Conservation (phyloP, 2,888 invertebrate species). For the Aporophyla lueneburgensis region DNA sequence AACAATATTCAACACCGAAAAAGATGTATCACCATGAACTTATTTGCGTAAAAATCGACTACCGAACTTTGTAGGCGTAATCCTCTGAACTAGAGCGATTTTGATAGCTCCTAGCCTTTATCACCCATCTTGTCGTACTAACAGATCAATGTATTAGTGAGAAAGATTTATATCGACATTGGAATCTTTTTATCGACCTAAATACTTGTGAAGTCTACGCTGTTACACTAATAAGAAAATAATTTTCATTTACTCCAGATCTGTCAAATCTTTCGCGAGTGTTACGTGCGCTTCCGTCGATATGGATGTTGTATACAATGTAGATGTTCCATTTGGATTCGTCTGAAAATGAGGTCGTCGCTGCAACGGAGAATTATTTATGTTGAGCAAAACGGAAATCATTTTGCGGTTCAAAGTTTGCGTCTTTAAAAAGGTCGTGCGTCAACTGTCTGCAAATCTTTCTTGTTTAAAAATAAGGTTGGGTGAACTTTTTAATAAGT, state of each 20-base stretch:
- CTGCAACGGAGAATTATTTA: constrained; percentile 28
- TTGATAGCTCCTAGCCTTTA: neutral
- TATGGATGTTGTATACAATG: constrained; percentile 16
- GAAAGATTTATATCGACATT: constrained; percentile 13
- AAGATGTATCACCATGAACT: neutral
- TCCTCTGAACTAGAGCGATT: neutral
- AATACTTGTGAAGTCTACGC: constrained; percentile 42
- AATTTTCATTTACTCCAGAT: constrained; percentile 59
- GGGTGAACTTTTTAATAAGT: neutral
- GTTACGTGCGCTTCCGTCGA: constrained; percentile 25
- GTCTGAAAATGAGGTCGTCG: constrained; percentile 34
- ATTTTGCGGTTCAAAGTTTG: neutral
- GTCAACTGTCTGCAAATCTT: neutral
- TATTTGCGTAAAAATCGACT: neutral
- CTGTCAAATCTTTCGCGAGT: constrained; percentile 48
- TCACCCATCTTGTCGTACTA: neutral
- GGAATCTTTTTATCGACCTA: constrained; percentile 42
- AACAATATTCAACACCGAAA: constrained; percentile 13
- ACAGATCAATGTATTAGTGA: constrained; percentile 17
- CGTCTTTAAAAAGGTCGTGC: neutral
- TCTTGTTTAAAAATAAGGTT: neutral
- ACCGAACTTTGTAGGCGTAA: neutral
- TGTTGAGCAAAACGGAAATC: constrained; percentile 24
- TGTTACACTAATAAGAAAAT: constrained; percentile 43
- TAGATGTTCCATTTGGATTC: constrained; percentile 12